Percentiles rank a stretch among this genome's conserved stretches.
Conservation (phyloP, 2,113 vertebrate genomes). For the Salvelinus sp. region DNA sequence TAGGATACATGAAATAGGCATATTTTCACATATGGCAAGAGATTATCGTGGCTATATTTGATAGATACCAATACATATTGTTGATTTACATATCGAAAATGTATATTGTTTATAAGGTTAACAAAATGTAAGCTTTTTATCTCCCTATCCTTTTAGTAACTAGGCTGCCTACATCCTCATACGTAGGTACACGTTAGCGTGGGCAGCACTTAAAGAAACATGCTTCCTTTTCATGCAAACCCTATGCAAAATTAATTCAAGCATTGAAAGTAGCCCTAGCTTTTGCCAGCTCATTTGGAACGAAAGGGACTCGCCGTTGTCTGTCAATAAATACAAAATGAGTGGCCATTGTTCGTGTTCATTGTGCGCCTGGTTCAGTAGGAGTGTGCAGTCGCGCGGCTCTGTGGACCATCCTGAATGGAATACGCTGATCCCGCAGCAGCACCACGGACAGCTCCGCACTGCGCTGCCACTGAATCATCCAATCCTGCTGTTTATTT, state of each 20-base stretch:
- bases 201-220: constrained; percentile 3
- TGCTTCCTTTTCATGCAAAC: neutral
- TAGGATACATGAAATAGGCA: too few relatives aligned
- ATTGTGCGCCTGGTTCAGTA: neutral
- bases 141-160: neutral
- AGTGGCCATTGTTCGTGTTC: constrained; percentile 21
- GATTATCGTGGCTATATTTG: too few relatives aligned
- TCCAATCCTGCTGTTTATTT: constrained; percentile 7
- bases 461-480: neutral
- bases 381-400: neutral
- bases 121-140: too few relatives aligned
- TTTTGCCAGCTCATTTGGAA: neutral
- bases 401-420: constrained; percentile 10
- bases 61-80: too few relatives aligned
- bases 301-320: neutral
- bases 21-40: too few relatives aligned
- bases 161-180: neutral
- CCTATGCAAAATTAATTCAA: neutral
- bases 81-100: too few relatives aligned
- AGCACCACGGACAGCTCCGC: constrained; percentile 74
- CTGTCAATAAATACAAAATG: constrained; percentile 7
- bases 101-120: too few relatives aligned
- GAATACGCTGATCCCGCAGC: constrained; percentile 33
- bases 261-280: neutral
- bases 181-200: neutral